Base-by-base conservation (phyloP, 2,797 vertebrate species). In the Gadopsis bispinosus region DNA sequence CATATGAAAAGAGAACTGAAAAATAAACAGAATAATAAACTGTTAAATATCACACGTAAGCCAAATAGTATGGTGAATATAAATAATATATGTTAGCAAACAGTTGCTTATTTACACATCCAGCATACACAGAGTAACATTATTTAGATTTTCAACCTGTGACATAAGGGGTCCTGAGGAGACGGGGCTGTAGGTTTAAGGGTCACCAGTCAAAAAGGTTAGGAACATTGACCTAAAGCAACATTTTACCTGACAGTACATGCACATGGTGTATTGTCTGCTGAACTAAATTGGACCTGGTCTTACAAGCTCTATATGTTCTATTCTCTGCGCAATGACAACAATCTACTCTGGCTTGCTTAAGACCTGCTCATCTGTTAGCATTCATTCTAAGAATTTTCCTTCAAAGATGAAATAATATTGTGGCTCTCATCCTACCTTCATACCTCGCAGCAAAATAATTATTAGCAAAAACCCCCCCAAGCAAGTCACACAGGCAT, bases 391-490 rank as follows among this genome's bases (percentile, higher is more conserved):
- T 39, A 13, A 72, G 8, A 58, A n/a, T 22, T 47, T 54, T 29
- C 50, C 68, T 75, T 63, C 7, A 22, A 68, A n/a, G 75, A 55
- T 53, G 17, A 77, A 71, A 75, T 69, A 58, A 31, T 7, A 0
- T 0, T 22, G 14, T 69, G 4, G 16, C 1, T 60, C 6, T 79
- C 19, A 7, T 48, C 47, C 47, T 20, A 48, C 47, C 54, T 72
- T 86, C 26, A 62, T 45, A 63, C 47, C 45, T 68, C 41, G 16
- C 19, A 59, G 79, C 60, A 64, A 79, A 80, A 85, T 26, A 71
- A 72, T 51, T 48, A 69, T 72, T 53, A 65, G 22, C 67, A 47
- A 62, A 67, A 66, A 2, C 19, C 8, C n/a, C 69, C 65, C 22
- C 10, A 20, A 64, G 43, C 58, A 81, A 83, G 80, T 64, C 71